Percentiles rank a stretch among this genome's conserved stretches.
phyloP scores from a whole-genome alignment of 2,888 invertebrate genomes.

The Drosophila anomalata region DNA sequence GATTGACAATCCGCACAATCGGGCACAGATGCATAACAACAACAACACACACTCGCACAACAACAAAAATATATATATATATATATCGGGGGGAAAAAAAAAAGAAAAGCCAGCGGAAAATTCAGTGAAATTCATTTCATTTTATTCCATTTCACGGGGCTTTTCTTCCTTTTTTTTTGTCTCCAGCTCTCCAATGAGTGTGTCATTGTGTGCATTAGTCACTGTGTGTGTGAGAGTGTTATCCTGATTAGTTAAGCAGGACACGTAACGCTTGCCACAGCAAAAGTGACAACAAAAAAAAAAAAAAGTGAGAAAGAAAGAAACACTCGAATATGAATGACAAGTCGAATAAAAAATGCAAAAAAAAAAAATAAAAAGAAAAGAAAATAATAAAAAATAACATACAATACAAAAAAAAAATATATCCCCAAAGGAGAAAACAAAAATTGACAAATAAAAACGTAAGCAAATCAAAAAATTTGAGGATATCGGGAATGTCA shows the following conservation, averaged over 20 bases:
- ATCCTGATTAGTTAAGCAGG: conserved; percentile 71
- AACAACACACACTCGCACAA: conserved; percentile 6
- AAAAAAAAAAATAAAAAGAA: conserved; percentile 9
- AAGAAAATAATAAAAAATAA: conserved; percentile 5
- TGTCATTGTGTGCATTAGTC: no score
- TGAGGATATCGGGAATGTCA: conserved; percentile 13
- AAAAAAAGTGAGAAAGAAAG: conserved; percentile 30
- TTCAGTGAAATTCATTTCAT: conserved; percentile 33
- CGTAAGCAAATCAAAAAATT: conserved; percentile 40
- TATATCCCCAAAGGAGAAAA: neutral
- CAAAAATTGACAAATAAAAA: conserved; percentile 37
- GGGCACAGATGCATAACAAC: conserved; percentile 29
- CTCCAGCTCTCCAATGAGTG: neutral
- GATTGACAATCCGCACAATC: conserved; percentile 70
- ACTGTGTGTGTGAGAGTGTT: conserved; percentile 1
- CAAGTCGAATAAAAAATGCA: conserved; percentile 36
- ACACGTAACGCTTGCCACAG: conserved; percentile 71
- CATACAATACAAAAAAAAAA: conserved; percentile 26
- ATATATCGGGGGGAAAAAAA: conserved; percentile 16
- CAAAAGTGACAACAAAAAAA: conserved; percentile 57
- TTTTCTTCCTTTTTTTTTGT: conserved; percentile 18
- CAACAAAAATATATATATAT: neutral
- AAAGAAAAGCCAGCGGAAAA: conserved; percentile 12
- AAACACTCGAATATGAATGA: conserved; percentile 77
- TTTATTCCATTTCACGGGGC: conserved; percentile 33